A percentile compares a stretch with the other conserved stretches of the same genome.
phyloP scores from a whole-genome alignment of 2,113 vertebrate species.

The Murina feae region DNA sequence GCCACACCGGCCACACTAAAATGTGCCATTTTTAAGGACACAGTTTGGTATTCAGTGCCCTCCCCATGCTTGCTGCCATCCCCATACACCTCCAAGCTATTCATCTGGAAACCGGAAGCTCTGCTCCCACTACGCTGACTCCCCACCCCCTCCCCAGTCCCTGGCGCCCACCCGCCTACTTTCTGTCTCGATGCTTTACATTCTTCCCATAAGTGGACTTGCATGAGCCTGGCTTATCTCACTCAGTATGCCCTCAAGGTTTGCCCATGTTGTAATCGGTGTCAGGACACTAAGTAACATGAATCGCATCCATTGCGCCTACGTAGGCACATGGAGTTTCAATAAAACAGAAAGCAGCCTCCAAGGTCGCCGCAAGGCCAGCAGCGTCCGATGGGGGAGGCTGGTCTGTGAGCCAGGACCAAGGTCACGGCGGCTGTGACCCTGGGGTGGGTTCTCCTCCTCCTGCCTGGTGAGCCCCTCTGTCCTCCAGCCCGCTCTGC shows the following conservation, averaged over 20 bases:
- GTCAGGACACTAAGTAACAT: fast-evolving
- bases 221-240: background rate
- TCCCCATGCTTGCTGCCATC: fast-evolving
- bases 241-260: fast-evolving
- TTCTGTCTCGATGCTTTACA: background rate
- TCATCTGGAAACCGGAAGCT: fast-evolving
- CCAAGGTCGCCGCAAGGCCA: background rate
- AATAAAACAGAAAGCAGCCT: background rate
- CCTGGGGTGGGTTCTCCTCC: background rate
- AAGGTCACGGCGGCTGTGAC: fast-evolving
- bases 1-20: no score
- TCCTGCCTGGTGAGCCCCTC: fast-evolving
- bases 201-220: no score
- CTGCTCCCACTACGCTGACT: background rate
- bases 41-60: fast-evolving
- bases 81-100: fast-evolving
- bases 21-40: background rate
- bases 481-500: background rate
- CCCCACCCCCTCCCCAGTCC: background rate
- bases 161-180: background rate
- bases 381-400: fast-evolving
- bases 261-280: fast-evolving
- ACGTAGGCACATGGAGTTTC: fast-evolving
- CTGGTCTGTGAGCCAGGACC: fast-evolving
- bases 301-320: fast-evolving